Base-by-base conservation (phyloP, 2,113 vertebrate species). In the Channa maculata region DNA sequence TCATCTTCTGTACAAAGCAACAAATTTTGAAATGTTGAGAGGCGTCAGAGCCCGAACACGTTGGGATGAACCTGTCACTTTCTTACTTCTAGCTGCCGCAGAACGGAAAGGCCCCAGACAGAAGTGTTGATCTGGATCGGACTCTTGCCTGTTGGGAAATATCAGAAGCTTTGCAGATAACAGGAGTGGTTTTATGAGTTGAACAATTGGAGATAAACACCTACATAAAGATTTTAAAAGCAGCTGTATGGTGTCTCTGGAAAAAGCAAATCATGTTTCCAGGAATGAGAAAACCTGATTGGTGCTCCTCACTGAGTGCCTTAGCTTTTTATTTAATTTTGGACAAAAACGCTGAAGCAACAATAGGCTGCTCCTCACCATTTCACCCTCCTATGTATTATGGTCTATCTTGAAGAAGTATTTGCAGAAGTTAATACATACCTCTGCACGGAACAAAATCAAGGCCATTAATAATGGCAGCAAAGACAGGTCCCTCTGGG, bases 61-160 rank as follows among this genome's bases (percentile, higher is more conserved):
- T 58, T 66, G 33, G 1, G n/a, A 71, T 39, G 70, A 68, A 71
- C 54, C 14, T n/a, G 76, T 77, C 59, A 13, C 45, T 77, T 52
- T 80, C 68, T 70, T 80, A 71, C 51, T 69, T 57, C 71, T 37
- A 24, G 64, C 62, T 52, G 24, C 63, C 7, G 41, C 55, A 38
- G 14, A 37, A 67, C n/a, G 13, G 41, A 33, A 38, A 62, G 50
- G 24, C 69, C 49, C 11, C 51, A 48, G 64, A 70, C 8, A 3
- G 68, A 74, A 38, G 79, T 49, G 60, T 34, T 79, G 65, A 71
- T 84, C 68, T 79, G 75, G 73, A 74, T 62, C 34, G 58, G 14
- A 10, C 8, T 54, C 43, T 24, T 5, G 71, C 55, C 62, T 62
- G 54, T 60, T 76, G 70, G 83, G 68, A 83, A 81, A 84, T 68